Conservation (phyloP, 2,113 vertebrate genomes). For the Tautogolabrus adspersus region DNA sequence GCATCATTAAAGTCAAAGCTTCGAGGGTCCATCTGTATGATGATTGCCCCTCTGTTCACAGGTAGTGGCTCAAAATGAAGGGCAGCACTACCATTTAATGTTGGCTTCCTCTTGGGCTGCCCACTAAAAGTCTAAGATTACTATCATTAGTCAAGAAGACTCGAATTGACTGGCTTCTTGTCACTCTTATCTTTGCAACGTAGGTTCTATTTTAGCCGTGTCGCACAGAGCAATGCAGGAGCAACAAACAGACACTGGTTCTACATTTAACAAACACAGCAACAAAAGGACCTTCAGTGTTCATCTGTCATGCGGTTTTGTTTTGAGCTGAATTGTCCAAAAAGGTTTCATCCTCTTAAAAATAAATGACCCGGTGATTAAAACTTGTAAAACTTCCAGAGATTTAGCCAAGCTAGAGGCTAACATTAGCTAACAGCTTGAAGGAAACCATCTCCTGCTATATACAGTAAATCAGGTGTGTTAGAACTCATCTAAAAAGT, state of each 20-base stretch:
- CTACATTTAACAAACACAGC: too few species aligned
- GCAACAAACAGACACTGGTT: not conserved
- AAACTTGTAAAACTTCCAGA: too few species aligned
- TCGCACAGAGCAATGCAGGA: not conserved
- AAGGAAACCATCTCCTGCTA: too few species aligned
- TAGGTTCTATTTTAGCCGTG: not conserved
- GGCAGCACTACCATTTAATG: not conserved
- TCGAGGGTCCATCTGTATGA: not conserved
- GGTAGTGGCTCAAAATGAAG: conserved; percentile 7
- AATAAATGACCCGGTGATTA: not conserved
- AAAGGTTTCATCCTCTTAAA: not conserved
- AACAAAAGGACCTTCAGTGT: not conserved
- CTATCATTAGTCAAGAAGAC: not conserved
- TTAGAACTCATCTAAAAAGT: too few species aligned
- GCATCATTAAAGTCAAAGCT: conserved; percentile 8
- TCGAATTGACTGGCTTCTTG: not conserved
- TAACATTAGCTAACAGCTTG: too few species aligned
- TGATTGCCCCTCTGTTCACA: conserved; percentile 9
- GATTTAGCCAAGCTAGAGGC: too few species aligned
- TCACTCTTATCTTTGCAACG: not conserved
- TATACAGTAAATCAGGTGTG: too few species aligned
- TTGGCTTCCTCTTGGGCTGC: not conserved
- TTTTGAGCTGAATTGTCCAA: not conserved
- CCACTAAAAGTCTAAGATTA: not conserved
- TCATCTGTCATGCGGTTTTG: not conserved